Conservation (phyloP, 2,797 vertebrate species). For the Remorina albescens region DNA sequence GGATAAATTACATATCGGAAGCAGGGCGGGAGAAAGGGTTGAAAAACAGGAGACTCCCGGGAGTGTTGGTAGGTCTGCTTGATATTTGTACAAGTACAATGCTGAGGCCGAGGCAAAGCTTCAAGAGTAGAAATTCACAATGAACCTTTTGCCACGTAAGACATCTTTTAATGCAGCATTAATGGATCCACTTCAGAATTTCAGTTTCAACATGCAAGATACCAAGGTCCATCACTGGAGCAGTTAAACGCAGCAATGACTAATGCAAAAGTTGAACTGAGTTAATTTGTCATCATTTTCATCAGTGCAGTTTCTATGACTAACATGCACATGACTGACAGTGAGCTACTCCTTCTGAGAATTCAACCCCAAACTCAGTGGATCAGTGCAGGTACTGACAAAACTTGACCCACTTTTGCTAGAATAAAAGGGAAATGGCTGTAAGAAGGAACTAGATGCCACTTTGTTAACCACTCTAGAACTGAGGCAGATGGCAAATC, state of each 20-base stretch:
- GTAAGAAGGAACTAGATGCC: conserved; percentile 20
- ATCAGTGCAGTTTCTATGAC: not conserved
- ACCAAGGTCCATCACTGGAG: too few species aligned
- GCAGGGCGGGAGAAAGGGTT: too few species aligned
- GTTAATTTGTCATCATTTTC: not conserved
- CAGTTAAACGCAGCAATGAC: not conserved
- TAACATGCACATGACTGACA: not conserved
- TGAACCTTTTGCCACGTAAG: not conserved
- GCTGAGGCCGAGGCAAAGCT: too few species aligned
- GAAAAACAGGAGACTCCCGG: too few species aligned
- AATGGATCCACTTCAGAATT: not conserved
- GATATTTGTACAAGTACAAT: too few species aligned
- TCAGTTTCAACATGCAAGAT: not conserved
- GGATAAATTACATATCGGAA: too few species aligned
- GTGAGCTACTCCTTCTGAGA: not conserved
- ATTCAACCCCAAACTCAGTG: not conserved
- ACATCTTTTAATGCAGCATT: not conserved
- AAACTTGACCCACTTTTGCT: not conserved
- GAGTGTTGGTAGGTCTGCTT: too few species aligned
- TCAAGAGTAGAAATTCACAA: too few species aligned
- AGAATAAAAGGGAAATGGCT: conserved; percentile 11
- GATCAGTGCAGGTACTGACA: not conserved
- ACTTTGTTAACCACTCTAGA: conserved; percentile 1
- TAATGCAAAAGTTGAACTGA: not conserved
- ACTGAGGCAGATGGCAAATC: conserved; percentile 9